These are phyloP conservation scores for Acleris sparsana DNA, from an alignment of 2,888 invertebrate genomes.

Conservation along the genomic window DNA sequence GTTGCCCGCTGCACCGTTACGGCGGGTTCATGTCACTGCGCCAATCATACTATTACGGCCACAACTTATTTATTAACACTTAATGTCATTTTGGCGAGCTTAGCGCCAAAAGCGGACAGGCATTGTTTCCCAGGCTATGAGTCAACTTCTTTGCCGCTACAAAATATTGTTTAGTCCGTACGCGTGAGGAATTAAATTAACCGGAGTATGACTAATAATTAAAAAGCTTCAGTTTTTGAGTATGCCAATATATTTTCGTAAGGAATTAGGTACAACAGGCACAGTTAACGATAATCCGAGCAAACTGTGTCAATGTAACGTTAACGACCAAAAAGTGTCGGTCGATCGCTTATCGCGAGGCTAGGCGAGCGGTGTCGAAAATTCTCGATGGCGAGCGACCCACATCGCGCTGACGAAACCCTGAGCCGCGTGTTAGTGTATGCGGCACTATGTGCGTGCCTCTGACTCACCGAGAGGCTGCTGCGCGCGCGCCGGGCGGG, in stretches of 20 bases:
- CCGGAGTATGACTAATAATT: conserved; percentile 20
- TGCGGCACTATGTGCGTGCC: conserved; percentile 45
- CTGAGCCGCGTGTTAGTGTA: conserved; percentile 52
- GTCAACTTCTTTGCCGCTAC: conserved; percentile 31
- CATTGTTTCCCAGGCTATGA: conserved; percentile 30
- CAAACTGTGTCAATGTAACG: conserved; percentile 63
- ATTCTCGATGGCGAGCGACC: conserved; percentile 61
- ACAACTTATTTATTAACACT: conserved; percentile 29
- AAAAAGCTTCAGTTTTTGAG: not conserved
- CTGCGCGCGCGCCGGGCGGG: conserved; percentile 14
- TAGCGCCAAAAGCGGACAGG: conserved; percentile 8
- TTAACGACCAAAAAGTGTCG: conserved; percentile 59
- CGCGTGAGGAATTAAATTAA: conserved; percentile 26
- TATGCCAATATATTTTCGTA: conserved; percentile 1
- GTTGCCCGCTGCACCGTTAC: conserved; percentile 76
- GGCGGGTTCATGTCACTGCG: conserved; percentile 38
- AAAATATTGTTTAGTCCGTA: conserved; percentile 29
- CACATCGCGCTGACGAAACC: conserved; percentile 66
- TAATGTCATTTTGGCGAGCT: conserved; percentile 26
- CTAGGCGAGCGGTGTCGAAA: conserved; percentile 61
- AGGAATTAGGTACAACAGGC: conserved; percentile 25
- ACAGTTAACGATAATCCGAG: conserved; percentile 43
- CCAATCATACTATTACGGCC: conserved; percentile 24
- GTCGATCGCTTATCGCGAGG: conserved; percentile 54
- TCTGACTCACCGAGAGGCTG: conserved; percentile 48